Base-by-base conservation (phyloP, 2,113 vertebrate genomes). In the Trinectes maculatus region DNA sequence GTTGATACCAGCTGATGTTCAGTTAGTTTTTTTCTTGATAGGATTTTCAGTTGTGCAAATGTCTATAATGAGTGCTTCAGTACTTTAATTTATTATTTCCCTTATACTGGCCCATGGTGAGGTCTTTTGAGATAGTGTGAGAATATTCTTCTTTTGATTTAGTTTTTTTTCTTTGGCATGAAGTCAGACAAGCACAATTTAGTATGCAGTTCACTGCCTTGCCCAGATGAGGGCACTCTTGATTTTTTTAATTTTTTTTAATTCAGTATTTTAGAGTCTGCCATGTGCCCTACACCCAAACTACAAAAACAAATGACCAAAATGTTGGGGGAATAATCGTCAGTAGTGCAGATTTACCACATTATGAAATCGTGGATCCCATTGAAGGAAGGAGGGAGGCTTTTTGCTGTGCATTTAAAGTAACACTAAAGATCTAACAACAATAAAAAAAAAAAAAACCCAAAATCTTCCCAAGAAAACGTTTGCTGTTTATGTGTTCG, bases 171-270 rank as follows among this genome's bases (percentile, higher is more conserved):
- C 18, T 57, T 60, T 44, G 16, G 22, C 49, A 36, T 57, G 7
- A 24, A 60, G 46, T 68, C 40, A 58, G 37, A 77, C 67, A 89
- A 90, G 89, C 87, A 89, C 86, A 89, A 87, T 57, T 77, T 40
- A 59, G 82, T 67, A 80, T 87, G 86, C 88, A 86, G 70, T 81
- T 86, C 84, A 89, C 85, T 86, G 86, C 79, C 85, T 80, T 75
- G 75, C 57, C 74, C 88, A 70, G 33, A n/a, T 16, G 89, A 64
- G 74, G 89, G 83, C 71, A 39, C 64, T 47, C 44, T 79, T 78
- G 77, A 48, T 71, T 65, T 36, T 5, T 29, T 64, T 46, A 5
- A 22, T 70, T 71, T 43, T 40, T 1, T 42, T 52, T 29, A 44
- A 19, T 24, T 55, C 31, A 6, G 25, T 62, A 47, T 65, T 59